Base-by-base conservation (phyloP, 37 sponge, comb jelly and placozoan species). In the Geodia barretti region DNA sequence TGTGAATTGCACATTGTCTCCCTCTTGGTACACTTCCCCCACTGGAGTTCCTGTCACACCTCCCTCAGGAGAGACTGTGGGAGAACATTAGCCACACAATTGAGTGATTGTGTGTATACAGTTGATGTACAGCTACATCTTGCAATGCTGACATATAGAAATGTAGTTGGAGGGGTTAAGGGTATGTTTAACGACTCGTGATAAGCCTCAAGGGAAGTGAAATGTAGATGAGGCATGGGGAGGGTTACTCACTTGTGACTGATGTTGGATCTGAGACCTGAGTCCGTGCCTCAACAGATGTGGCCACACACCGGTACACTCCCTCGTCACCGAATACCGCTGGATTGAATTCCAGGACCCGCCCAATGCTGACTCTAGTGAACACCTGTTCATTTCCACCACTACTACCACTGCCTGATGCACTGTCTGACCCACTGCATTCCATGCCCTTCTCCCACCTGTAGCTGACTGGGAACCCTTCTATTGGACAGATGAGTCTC, bases 1-100 rank as follows among this genome's bases (percentile, higher is more conserved):
- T 30, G 72, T 33, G 39, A 70, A 35, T 21, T 5, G 17, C 38
- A 37, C 72, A 70, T 19, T 31, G 21, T 70, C 39, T 70, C 72
- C 72, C 23, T 36, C 21, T 7, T 30, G 17, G 72, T 29, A 21
- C 7, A 23, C 40, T 4, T 33, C 40, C 5, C 24, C 23, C 72
- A 35, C 40, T 7, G 62, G 60, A 47, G 29, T 17, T 5, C 54
- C 38, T 31, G 23, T 29, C 4, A 76, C 77, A 54, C 61, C 30
- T 60, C 62, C 62, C 54, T 76, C 60, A 23, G 77, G 77, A 60
- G 77, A 59, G 14, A 76, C 77, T 76, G 47, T 75, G 60, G 41
- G 2, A 7, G 26, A 39, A 74, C 7, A 20, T 31, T 9, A n/a
- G 24, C 25, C 11, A 67, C 32, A 67, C 14, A 67, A n/a, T 67